phyloP scores from a whole-genome alignment of 2,888 invertebrate species.

The Apamea epomidion region DNA sequence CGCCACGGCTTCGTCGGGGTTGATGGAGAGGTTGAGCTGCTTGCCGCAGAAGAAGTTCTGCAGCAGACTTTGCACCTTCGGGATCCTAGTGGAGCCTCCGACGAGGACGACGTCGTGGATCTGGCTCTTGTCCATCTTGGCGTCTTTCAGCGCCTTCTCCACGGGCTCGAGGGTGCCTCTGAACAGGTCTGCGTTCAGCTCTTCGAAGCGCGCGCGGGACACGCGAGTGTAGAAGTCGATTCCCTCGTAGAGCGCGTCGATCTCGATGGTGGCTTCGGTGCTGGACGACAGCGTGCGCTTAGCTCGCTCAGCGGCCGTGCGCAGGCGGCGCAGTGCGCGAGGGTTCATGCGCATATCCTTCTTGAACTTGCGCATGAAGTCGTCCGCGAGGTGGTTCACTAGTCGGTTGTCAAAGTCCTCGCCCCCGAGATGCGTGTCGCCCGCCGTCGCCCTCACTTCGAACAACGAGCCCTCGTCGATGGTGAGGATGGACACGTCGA shows the following conservation, averaged over 20 bases:
- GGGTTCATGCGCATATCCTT: conserved; percentile 92
- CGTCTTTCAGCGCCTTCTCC: conserved; percentile 94
- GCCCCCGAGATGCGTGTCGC: conserved; percentile 95
- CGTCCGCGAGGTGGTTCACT: conserved; percentile 92
- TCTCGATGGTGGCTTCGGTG: conserved; percentile 94
- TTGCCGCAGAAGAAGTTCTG: conserved; percentile 95
- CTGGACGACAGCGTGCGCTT: conserved; percentile 94
- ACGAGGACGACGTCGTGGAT: conserved; percentile 95
- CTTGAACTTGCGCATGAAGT: conserved; percentile 93
- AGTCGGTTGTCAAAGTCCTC: conserved; percentile 93
- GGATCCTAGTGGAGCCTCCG: conserved; percentile 95
- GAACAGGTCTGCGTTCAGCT: conserved; percentile 93
- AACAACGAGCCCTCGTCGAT: conserved; percentile 96
- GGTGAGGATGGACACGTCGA: conserved; percentile 97
- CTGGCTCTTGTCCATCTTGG: conserved; percentile 94
- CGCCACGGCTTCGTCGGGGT: conserved; percentile 95
- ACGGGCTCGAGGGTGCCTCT: conserved; percentile 94
- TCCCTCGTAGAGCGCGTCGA: conserved; percentile 94
- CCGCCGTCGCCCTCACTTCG: conserved; percentile 95
- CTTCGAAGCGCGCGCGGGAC: conserved; percentile 94
- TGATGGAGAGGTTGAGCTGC: conserved; percentile 93
- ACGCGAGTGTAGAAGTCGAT: conserved; percentile 93
- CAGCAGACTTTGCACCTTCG: conserved; percentile 94
- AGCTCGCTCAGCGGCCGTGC: conserved; percentile 94
- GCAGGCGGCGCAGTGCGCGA: conserved; percentile 92